Evolutionary conservation across 2,113 vertebrate species (phyloP).

Genomic region (Tenrec ecaudatus): DNA sequence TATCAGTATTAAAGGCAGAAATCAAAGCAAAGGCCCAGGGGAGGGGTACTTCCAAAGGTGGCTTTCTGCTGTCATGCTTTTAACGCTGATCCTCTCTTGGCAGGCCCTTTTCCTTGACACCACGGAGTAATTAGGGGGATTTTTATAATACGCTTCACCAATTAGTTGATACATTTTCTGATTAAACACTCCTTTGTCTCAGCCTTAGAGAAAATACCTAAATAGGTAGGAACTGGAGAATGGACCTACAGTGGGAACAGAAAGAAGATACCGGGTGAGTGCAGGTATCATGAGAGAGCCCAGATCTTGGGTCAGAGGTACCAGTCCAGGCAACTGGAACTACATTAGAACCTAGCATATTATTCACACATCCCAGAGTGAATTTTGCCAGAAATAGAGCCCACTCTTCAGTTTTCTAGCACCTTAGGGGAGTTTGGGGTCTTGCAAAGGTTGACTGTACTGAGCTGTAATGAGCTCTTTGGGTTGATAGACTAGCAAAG

Average conservation of each 20-base stretch:
- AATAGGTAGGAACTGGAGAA: background rate
- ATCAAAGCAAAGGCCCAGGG: constrained; percentile 84
- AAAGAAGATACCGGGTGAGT: fast-evolving
- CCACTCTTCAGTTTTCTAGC: background rate
- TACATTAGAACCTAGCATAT: background rate
- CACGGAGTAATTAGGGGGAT: constrained; percentile 69
- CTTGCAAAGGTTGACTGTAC: background rate
- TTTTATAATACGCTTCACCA: constrained; percentile 79
- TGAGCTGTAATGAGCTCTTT: background rate
- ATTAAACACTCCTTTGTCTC: constrained; percentile 69
- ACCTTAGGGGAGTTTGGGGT: background rate
- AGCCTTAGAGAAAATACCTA: background rate
- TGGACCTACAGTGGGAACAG: fast-evolving
- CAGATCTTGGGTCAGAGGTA: background rate
- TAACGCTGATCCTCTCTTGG: constrained; percentile 72
- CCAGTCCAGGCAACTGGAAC: background rate
- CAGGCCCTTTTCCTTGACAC: constrained; percentile 71
- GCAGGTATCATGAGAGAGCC: background rate
- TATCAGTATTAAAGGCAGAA: constrained; percentile 87
- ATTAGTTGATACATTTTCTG: constrained; percentile 75
- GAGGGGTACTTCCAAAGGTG: constrained; percentile 75
- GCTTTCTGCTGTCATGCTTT: constrained; percentile 75
- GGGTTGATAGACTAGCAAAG: background rate
- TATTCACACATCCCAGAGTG: background rate
- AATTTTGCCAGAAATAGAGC: background rate